Evolutionary conservation across 2,888 invertebrate species (phyloP).

Genomic region (Drosophila mimetica): DNA sequence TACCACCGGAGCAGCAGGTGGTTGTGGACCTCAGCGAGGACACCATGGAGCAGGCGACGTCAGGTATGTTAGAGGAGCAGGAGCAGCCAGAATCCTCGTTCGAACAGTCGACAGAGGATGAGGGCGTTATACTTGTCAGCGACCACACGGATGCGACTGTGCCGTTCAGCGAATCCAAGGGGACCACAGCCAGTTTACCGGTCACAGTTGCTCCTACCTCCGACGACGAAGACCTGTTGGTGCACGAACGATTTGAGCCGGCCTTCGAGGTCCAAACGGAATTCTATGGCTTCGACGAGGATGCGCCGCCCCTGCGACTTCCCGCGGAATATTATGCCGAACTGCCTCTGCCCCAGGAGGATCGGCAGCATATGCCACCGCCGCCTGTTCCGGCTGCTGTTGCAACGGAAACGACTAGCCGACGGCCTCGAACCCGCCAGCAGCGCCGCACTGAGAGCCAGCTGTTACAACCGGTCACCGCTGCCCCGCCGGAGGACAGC

Average conservation of each 20-base stretch:
- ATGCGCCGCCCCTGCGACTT: conserved; percentile 29
- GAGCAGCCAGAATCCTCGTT: background rate
- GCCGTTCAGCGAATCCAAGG: background rate
- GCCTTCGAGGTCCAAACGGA: conserved; percentile 46
- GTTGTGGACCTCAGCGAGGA: conserved; percentile 64
- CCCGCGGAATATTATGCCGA: conserved; percentile 50
- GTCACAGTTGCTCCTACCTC: background rate
- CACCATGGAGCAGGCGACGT: conserved; percentile 29
- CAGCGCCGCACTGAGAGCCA: conserved; percentile 21
- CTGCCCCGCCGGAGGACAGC: conserved; percentile 35
- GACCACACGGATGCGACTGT: background rate
- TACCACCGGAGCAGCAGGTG: conserved; percentile 35
- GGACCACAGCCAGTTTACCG: background rate
- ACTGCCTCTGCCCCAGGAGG: conserved; percentile 16
- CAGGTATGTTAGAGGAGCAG: conserved; percentile 7
- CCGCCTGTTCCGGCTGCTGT: background rate
- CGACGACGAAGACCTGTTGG: conserved; percentile 26
- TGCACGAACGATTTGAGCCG: conserved; percentile 33
- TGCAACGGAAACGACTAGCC: background rate
- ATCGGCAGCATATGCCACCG: conserved; percentile 10
- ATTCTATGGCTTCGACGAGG: conserved; percentile 60
- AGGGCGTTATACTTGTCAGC: conserved; percentile 1
- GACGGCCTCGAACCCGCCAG: conserved; percentile 52
- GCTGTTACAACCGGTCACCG: background rate
- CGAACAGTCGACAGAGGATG: conserved; percentile 12